These are phyloP conservation scores for Anolis sagrei DNA, from an alignment of 2,113 vertebrate species.

Conservation along the genomic window DNA sequence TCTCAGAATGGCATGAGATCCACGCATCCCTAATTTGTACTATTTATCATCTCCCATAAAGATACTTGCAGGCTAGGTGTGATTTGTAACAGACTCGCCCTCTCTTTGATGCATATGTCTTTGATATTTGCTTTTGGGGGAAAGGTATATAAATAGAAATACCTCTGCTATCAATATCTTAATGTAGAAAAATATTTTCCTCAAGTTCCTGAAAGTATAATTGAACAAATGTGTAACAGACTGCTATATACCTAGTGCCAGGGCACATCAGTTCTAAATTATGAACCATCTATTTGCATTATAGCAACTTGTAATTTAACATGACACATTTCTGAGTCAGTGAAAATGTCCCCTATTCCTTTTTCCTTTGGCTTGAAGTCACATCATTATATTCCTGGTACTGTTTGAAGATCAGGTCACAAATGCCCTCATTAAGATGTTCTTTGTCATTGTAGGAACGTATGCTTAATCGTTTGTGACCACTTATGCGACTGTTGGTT, in stretches of 20 bases:
- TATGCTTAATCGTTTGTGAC: conserved; percentile 17
- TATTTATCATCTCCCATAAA: not conserved
- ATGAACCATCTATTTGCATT: conserved; percentile 14
- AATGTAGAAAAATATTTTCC: not conserved
- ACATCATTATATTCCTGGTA: conserved; percentile 7
- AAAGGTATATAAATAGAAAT: not conserved
- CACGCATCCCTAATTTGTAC: not conserved
- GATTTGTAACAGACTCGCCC: not conserved
- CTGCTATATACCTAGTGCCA: not conserved
- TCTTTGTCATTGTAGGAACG: conserved; percentile 7
- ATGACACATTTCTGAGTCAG: conserved; percentile 29
- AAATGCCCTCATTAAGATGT: conserved; percentile 29
- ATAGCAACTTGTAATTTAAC: conserved; percentile 12
- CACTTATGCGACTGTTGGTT: conserved; percentile 22
- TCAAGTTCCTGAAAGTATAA: not conserved
- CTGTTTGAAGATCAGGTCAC: not conserved
- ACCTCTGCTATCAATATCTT: not conserved
- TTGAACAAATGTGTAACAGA: not conserved
- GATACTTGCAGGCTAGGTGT: not conserved
- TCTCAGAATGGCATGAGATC: not conserved
- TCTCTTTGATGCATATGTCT: not conserved
- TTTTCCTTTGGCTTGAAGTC: not conserved
- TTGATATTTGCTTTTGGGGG: not conserved
- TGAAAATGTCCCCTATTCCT: not conserved
- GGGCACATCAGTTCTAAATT: not conserved